phyloP scores from a whole-genome alignment of 2,797 vertebrate species.

The Enteromius viviparus region DNA sequence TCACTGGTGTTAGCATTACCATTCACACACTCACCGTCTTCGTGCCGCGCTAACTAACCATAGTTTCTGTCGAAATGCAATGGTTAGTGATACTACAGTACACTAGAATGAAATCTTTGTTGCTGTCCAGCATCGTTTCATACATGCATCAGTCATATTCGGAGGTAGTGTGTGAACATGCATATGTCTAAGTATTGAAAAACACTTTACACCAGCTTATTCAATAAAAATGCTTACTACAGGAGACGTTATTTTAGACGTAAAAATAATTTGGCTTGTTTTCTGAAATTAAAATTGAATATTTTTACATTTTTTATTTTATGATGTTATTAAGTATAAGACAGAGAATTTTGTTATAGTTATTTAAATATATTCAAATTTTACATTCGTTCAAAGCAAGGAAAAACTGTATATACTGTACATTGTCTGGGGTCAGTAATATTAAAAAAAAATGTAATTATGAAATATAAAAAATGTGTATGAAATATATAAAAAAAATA shows the following conservation, averaged over 20 bases:
- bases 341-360: background rate
- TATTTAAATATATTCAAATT: background rate
- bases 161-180: background rate
- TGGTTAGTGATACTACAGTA: background rate
- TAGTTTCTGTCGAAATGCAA: background rate
- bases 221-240: background rate
- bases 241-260: background rate
- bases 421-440: background rate
- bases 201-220: background rate
- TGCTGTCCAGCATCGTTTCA: background rate
- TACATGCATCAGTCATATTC: background rate
- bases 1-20: slow-evolving; percentile 24
- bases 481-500: no score
- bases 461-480: background rate
- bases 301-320: background rate
- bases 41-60: background rate
- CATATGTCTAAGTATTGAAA: background rate
- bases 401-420: background rate
- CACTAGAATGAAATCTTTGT: background rate
- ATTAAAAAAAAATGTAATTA: background rate
- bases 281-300: background rate
- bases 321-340: background rate
- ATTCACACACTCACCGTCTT: slow-evolving; percentile 16
- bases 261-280: background rate
- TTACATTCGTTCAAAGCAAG: background rate